Evolutionary conservation across 2,797 vertebrate genomes (phyloP).

Genomic region (Cyclura pinguis): DNA sequence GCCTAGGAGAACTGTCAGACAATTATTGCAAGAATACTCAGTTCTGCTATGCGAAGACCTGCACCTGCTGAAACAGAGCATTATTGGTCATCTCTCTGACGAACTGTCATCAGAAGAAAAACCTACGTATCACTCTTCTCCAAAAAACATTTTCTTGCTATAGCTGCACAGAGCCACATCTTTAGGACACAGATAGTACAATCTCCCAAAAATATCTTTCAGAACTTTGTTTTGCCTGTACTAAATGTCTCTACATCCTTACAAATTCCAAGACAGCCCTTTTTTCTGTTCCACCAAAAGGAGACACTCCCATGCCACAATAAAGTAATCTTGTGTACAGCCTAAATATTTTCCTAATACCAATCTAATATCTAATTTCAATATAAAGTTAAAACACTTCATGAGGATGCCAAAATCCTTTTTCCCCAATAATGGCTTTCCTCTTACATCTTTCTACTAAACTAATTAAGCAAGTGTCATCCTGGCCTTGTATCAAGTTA

Average conservation of each 20-base stretch:
- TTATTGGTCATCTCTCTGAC: not conserved
- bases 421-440: not conserved
- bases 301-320: not conserved
- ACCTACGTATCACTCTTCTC: not conserved
- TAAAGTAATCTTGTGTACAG: not conserved
- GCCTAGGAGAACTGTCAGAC: too few relatives aligned
- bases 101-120: not conserved
- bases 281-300: not conserved
- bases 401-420: not conserved
- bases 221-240: not conserved
- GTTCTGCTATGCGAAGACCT: not conserved
- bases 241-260: not conserved
- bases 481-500: not conserved
- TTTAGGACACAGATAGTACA: not conserved
- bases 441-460: slow-evolving; percentile 14
- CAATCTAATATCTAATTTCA: not conserved
- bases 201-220: not conserved
- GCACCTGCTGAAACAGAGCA: not conserved
- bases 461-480: slow-evolving; percentile 12
- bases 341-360: not conserved
- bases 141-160: not conserved
- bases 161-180: not conserved
- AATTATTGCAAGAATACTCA: not conserved
- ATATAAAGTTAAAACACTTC: not conserved
- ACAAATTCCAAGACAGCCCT: not conserved